Evolutionary conservation across 2,113 vertebrate species (phyloP).

Genomic region (Melanostigma gelatinosum): DNA sequence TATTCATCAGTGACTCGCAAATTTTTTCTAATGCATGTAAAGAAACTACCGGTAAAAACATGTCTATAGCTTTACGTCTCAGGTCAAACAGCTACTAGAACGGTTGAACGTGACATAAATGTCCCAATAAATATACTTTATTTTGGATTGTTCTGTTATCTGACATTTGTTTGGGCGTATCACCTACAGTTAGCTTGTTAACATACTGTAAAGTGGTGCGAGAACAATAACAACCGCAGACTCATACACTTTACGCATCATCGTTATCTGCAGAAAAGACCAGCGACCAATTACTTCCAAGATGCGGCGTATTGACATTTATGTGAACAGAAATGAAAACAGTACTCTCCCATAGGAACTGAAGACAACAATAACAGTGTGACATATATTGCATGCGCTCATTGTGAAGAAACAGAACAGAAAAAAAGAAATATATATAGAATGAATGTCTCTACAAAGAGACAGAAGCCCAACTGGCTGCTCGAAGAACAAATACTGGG

Average conservation of each 20-base stretch:
- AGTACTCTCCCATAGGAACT: neutral
- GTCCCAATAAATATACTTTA: constrained; percentile 5
- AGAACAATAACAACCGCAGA: neutral
- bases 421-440: constrained; percentile 12
- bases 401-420: neutral
- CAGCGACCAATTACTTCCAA: constrained; percentile 42
- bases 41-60: neutral
- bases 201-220: neutral
- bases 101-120: neutral
- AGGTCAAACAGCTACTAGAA: neutral
- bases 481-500: constrained; percentile 68
- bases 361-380: constrained; percentile 27
- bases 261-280: constrained; percentile 26
- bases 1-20: neutral
- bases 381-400: constrained; percentile 12
- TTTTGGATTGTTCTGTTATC: neutral
- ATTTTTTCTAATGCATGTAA: neutral
- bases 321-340: constrained; percentile 35
- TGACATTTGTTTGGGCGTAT: neutral
- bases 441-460: constrained; percentile 39
- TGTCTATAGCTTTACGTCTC: neutral
- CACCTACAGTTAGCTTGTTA: neutral
- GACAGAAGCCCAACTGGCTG: constrained; percentile 59
- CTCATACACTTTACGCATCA: neutral
- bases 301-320: constrained; percentile 23